These are phyloP conservation scores for Cantharis flavilabris DNA, from an alignment of 2,888 invertebrate species.

Conservation along the genomic window DNA sequence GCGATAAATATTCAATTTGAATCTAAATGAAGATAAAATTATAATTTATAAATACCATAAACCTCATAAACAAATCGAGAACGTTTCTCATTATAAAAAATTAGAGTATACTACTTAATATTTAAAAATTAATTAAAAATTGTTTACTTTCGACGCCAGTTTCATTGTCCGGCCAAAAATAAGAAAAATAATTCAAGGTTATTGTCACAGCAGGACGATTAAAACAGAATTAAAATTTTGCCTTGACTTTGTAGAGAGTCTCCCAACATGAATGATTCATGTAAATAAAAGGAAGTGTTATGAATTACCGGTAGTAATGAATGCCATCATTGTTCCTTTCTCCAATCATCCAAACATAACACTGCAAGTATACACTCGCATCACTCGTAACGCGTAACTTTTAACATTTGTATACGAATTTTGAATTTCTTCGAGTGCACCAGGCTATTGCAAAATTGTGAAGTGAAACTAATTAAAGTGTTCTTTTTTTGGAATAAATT, in stretches of 20 bases:
- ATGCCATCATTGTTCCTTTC: not conserved
- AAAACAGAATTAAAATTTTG: not conserved
- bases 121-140: not conserved
- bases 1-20: not conserved
- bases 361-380: not conserved
- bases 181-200: not conserved
- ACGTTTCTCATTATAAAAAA: not conserved
- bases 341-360: not conserved
- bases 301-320: not conserved
- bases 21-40: not conserved
- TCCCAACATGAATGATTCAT: not conserved
- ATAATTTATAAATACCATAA: not conserved
- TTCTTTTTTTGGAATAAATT: not conserved
- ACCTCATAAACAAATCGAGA: not conserved
- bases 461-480: not conserved
- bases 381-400: not conserved
- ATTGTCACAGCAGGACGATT: not conserved
- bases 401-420: not conserved
- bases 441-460: not conserved
- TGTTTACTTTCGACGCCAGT: not conserved
- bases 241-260: not conserved
- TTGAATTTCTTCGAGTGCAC: not conserved
- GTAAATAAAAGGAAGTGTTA: conserved; percentile 1
- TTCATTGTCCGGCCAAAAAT: not conserved
- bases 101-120: not conserved